Conservation (phyloP, 2,113 vertebrate species). For the Toxotes jaculatrix region DNA sequence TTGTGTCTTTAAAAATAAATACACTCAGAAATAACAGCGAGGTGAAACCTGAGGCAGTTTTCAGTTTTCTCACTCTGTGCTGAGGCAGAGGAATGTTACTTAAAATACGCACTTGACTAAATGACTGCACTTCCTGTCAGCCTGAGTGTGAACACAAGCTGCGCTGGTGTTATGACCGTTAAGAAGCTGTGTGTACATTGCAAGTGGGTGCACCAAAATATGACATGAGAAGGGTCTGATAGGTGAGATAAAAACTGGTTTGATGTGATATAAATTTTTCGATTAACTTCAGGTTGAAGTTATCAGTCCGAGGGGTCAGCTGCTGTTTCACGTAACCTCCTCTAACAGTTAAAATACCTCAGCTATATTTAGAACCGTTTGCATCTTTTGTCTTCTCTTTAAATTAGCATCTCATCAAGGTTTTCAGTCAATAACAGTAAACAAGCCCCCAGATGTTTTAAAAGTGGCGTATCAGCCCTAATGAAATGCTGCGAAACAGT, state of each 20-base stretch:
- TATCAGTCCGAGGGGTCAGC: no score
- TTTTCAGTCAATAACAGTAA: conserved; percentile 30
- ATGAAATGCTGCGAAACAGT: conserved; percentile 51
- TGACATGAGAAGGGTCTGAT: no score
- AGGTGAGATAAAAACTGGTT: no score
- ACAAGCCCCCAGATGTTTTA: conserved; percentile 46
- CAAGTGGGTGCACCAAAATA: no score
- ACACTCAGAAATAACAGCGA: background rate
- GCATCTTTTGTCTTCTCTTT: background rate
- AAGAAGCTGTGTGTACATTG: background rate
- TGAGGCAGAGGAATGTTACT: background rate
- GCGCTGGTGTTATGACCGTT: background rate
- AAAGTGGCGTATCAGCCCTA: conserved; percentile 47
- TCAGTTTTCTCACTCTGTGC: background rate
- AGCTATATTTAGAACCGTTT: conserved; percentile 12
- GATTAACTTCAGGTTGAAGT: no score
- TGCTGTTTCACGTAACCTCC: background rate
- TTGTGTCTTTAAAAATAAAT: no score
- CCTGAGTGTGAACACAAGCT: background rate
- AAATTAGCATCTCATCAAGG: conserved; percentile 30
- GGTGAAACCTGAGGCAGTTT: background rate
- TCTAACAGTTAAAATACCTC: background rate
- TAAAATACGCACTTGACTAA: background rate
- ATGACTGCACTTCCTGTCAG: conserved; percentile 35
- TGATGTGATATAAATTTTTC: no score